A percentile compares a stretch with the other conserved stretches of the same genome.
Evolutionary conservation across 2,113 vertebrate species (phyloP).

Genomic region (Entelurus aequoreus): DNA sequence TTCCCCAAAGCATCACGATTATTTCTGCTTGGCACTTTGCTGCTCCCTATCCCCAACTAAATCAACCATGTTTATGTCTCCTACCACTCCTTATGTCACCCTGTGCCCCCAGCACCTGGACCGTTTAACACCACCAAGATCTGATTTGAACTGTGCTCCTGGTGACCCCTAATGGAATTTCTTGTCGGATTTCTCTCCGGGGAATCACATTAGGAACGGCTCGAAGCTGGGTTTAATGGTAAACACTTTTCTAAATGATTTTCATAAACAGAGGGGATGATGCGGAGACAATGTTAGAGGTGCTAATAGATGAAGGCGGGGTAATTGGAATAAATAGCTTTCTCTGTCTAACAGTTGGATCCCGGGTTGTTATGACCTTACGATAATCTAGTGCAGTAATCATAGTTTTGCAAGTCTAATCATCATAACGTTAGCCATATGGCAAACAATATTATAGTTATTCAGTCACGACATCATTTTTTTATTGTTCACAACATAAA

Average conservation of each 20-base stretch:
- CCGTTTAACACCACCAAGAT: constrained; percentile 43
- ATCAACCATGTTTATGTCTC: constrained; percentile 60
- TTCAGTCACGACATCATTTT: not conserved
- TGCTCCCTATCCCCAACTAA: constrained; percentile 18
- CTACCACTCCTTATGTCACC: constrained; percentile 42
- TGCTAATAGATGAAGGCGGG: constrained; percentile 32
- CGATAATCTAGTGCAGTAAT: constrained; percentile 7
- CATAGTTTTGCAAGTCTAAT: not conserved
- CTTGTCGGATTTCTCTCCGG: constrained; percentile 30
- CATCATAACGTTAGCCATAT: not conserved
- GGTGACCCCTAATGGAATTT: constrained; percentile 39
- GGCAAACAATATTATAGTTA: not conserved
- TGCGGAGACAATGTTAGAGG: constrained; percentile 35
- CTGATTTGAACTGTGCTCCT: constrained; percentile 23
- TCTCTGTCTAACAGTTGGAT: constrained; percentile 26
- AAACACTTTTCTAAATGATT: constrained; percentile 46
- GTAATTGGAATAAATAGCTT: constrained; percentile 36
- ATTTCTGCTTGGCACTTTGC: constrained; percentile 45
- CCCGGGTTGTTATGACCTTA: constrained; percentile 23
- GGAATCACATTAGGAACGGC: constrained; percentile 38
- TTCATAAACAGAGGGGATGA: constrained; percentile 44
- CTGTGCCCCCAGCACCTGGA: constrained; percentile 45
- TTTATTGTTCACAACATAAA: too few species aligned
- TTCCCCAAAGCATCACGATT: constrained; percentile 50
- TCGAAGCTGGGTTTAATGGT: constrained; percentile 43